A percentile compares a stretch with the other conserved stretches of the same genome.
Conservation (phyloP, 2,797 vertebrate genomes). For the Sciurus vulgaris region DNA sequence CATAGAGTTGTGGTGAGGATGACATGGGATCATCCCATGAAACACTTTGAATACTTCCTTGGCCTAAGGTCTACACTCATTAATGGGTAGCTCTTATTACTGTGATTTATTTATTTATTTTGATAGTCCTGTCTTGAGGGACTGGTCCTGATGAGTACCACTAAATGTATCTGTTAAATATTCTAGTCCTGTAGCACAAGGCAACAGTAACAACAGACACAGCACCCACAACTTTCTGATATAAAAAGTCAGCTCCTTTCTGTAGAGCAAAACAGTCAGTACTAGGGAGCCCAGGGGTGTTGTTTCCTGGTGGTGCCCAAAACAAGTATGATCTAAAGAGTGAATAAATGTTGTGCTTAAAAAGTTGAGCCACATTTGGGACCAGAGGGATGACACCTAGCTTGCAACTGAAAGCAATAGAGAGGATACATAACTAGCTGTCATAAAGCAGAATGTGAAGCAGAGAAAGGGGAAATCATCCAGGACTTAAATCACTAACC, state of each 20-base stretch:
- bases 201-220: not conserved
- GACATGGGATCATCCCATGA: not conserved
- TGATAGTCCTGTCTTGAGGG: not conserved
- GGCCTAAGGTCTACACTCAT: not conserved
- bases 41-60: not conserved
- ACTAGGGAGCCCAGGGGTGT: not conserved
- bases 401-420: not conserved
- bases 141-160: not conserved
- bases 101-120: constrained; percentile 24
- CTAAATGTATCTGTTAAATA: not conserved
- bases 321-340: not conserved
- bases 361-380: not conserved
- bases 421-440: not conserved
- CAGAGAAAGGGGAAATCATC: not conserved
- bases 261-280: not conserved
- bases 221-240: not conserved
- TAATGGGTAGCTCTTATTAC: not conserved
- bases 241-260: not conserved
- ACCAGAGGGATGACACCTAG: not conserved
- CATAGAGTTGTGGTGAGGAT: not conserved
- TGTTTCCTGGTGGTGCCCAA: not conserved
- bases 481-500: not conserved
- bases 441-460: not conserved
- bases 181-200: not conserved
- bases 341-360: not conserved